phyloP scores from a whole-genome alignment of 2,113 vertebrate genomes.

The Ctenodactylus gundi region DNA sequence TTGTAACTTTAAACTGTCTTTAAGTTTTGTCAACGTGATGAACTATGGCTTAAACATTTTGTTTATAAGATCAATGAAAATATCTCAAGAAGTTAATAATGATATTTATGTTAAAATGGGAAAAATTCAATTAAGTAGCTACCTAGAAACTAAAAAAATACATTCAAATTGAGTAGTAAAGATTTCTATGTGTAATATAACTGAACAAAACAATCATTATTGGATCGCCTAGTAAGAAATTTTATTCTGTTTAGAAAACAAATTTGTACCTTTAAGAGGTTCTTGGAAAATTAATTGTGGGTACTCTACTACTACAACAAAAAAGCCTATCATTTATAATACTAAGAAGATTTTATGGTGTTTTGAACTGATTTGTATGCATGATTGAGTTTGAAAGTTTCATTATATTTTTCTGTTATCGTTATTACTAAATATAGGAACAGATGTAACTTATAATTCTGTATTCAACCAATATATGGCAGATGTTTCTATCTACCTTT shows the following conservation, averaged over 20 bases:
- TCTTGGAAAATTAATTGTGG: conserved; percentile 18
- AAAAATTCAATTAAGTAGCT: neutral
- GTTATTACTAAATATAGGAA: conserved; percentile 16
- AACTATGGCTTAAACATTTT: conserved; percentile 1
- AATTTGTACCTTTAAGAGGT: neutral
- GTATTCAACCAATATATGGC: neutral
- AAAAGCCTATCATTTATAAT: neutral
- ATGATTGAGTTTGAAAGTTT: neutral
- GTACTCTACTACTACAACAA: neutral
- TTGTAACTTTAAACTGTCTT: conserved; percentile 30
- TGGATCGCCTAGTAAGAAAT: conserved; percentile 1
- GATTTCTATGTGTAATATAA: neutral
- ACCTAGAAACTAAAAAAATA: neutral
- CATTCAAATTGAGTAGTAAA: neutral
- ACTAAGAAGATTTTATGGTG: neutral
- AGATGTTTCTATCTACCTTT: conserved; percentile 1
- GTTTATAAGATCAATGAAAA: conserved; percentile 11
- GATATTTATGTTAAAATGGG: conserved; percentile 19
- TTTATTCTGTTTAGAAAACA: conserved; percentile 47
- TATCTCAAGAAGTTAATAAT: conserved; percentile 6
- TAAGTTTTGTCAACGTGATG: neutral
- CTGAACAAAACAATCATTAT: neutral
- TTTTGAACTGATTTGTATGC: neutral
- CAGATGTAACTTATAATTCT: neutral
- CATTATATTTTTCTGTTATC: neutral